Base-by-base conservation (phyloP, 1,140 invertebrate species). In the Anoplolepis gracilipes region DNA sequence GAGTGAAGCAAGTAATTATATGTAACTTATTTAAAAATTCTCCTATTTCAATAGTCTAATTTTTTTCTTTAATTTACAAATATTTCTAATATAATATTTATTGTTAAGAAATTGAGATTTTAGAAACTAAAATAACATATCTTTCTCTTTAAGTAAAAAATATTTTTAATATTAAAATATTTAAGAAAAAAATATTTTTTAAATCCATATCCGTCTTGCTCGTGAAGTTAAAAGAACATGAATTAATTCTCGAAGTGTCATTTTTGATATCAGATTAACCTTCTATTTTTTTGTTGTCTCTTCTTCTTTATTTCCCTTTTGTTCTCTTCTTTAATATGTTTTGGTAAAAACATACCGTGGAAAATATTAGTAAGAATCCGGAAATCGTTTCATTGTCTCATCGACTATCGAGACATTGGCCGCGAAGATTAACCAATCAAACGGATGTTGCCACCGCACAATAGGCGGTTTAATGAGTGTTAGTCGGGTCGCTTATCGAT, bases 401-500 rank as follows among this genome's bases (percentile, higher is more conserved):
- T 25, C 53, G 49, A 53, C 78, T 57, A 67, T n/a, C 65, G 65
- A 57, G 25, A 85, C 84, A 87, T 85, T 69, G 72, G 77, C 77
- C 85, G 86, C 72, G 87, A 85, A 92, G 93, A 93, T 94, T 94
- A 90, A 93, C 93, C 93, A 94, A 94, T 94, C 93, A 93, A 94
- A 93, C 85, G 89, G 84, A 87, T 89, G 86, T 90, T 89, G 89
- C 90, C 90, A 90, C 87, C 90, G 86, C 90, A 93, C 93, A 93
- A 94, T 94, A 73, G 91, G 85, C 70, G 86, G 70, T 90, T 93
- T 93, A 92, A 94, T 93, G 93, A 94, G 90, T 88, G 87, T 92
- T 91, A 90, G 86, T 42, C 87, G 84, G 85, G 64, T 79, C 84
- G 67, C 87, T 85, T 87, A 91, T 92, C 88, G 88, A 85, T 90